phyloP scores from a whole-genome alignment of 1,140 invertebrate species.

The Oncopodura yosiiana region DNA sequence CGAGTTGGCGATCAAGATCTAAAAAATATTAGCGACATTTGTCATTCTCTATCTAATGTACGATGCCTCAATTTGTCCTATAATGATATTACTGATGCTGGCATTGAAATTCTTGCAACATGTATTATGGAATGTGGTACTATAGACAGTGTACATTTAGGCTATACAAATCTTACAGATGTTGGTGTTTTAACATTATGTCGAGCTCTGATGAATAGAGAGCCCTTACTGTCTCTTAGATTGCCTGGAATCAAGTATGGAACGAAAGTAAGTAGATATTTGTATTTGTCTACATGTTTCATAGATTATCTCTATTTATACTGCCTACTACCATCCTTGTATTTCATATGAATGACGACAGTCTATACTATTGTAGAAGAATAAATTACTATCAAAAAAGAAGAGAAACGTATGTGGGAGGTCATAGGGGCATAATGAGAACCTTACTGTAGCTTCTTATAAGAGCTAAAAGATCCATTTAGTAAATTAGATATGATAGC shows the following conservation, averaged over 20 bases:
- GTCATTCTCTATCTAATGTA: no score
- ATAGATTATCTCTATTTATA: neutral
- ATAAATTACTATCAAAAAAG: no score
- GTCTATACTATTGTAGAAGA: no score
- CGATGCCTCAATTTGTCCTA: conserved; percentile 18
- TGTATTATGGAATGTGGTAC: neutral
- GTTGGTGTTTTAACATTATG: conserved; percentile 1
- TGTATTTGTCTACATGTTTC: neutral
- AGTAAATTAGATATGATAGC: no score
- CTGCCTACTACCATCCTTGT: neutral
- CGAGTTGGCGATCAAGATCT: neutral
- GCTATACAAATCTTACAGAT: conserved; percentile 6
- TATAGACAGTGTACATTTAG: conserved; percentile 7
- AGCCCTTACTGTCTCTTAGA: neutral
- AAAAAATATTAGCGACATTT: neutral
- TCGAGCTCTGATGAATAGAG: neutral
- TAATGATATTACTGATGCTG: conserved; percentile 10
- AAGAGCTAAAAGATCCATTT: no score
- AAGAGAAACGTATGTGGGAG: no score
- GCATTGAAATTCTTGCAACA: neutral
- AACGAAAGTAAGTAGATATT: neutral
- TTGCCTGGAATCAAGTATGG: conserved; percentile 20
- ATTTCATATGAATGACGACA: neutral
- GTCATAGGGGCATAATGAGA: no score
- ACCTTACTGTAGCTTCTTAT: no score